Evolutionary conservation across 2,888 invertebrate species (phyloP).

Genomic region (Ormyrus nitidulus): DNA sequence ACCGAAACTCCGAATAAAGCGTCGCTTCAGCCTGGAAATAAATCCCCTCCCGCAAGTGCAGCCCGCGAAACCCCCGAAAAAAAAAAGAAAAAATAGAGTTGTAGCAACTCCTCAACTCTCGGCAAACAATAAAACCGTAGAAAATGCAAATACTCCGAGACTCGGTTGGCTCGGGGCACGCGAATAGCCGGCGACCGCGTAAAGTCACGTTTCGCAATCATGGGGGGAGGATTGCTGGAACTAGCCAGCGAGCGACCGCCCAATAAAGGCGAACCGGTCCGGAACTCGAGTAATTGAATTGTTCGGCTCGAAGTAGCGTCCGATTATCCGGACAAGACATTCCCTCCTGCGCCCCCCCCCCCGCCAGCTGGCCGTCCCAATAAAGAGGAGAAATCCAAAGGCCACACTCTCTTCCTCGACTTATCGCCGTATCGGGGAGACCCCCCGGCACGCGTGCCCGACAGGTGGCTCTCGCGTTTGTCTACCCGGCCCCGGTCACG

Average conservation of each 20-base stretch:
- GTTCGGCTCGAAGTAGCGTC: constrained; percentile 49
- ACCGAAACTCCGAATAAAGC: too few relatives aligned
- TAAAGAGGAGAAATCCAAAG: constrained; percentile 1
- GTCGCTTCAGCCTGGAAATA: too few relatives aligned
- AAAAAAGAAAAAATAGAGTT: not conserved
- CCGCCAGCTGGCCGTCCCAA: constrained; percentile 7
- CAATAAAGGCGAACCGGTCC: constrained; percentile 30
- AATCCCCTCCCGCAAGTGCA: too few relatives aligned
- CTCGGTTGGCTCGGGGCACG: constrained; percentile 7
- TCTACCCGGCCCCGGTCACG: not conserved
- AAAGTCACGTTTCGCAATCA: constrained; percentile 35
- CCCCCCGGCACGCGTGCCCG: not conserved
- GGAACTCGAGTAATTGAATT: constrained; percentile 48
- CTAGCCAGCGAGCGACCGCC: not conserved
- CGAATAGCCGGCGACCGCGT: not conserved
- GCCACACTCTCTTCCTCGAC: constrained; percentile 2
- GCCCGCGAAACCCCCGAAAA: too few relatives aligned
- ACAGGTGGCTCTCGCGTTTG: constrained; percentile 33
- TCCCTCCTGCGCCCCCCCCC: not conserved
- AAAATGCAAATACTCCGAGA: constrained; percentile 19
- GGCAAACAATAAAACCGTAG: not conserved
- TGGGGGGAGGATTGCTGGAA: not conserved
- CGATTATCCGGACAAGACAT: constrained; percentile 50
- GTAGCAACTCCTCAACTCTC: not conserved
- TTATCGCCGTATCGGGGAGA: constrained; percentile 3